These are phyloP conservation scores for Sinosuthora webbiana DNA, from an alignment of 2,113 vertebrate species.

Conservation along the genomic window DNA sequence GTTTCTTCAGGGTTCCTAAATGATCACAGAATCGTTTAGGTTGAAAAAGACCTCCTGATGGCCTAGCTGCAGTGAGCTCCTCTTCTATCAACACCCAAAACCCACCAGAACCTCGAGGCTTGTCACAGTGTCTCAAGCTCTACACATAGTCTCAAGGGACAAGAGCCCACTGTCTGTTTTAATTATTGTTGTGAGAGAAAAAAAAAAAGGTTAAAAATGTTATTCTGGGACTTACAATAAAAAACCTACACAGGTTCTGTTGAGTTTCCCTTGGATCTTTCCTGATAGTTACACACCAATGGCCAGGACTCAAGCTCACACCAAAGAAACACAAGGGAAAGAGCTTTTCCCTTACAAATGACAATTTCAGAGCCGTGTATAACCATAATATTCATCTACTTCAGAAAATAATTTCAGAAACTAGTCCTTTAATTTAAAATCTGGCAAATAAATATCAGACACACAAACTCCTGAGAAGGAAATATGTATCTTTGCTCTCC, in stretches of 20 bases:
- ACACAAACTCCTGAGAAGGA: background rate
- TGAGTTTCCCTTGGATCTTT: background rate
- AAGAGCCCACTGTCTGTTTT: background rate
- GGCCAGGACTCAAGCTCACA: background rate
- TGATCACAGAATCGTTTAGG: background rate
- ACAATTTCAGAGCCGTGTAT: background rate
- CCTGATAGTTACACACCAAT: background rate
- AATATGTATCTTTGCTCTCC: rapidly evolving
- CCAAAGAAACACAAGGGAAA: background rate
- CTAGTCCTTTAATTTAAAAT: background rate
- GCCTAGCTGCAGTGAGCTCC: background rate
- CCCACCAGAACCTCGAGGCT: rapidly evolving
- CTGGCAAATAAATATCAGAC: background rate
- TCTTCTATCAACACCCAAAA: background rate
- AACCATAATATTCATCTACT: background rate
- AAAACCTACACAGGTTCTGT: background rate
- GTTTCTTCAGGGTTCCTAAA: background rate
- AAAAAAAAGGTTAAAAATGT: background rate
- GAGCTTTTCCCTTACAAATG: background rate
- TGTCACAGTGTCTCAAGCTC: background rate
- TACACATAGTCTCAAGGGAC: background rate
- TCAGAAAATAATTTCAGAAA: background rate
- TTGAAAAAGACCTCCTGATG: background rate
- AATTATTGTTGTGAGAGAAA: background rate
- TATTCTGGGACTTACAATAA: background rate